Percentiles rank a stretch among this genome's conserved stretches.
These are phyloP conservation scores for Bombus picipes DNA, from an alignment of 1,140 invertebrate genomes.

Conservation along the genomic window DNA sequence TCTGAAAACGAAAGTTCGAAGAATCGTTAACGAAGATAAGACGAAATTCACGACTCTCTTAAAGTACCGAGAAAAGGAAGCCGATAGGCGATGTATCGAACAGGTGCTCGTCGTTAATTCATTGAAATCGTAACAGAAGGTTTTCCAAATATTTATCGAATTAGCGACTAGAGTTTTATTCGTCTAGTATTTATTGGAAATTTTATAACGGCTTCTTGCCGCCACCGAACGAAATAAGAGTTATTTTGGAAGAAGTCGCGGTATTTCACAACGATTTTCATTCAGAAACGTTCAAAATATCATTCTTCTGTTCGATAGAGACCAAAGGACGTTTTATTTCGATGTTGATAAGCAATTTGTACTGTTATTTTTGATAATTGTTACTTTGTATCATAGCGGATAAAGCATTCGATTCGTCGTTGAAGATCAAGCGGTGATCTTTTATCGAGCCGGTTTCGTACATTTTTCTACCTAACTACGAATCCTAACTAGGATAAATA, in stretches of 20 bases:
- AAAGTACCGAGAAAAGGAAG: background rate
- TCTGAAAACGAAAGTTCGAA: background rate
- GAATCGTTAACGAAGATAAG: background rate
- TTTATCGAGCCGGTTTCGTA: background rate
- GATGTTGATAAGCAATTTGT: background rate
- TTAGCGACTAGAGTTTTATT: background rate
- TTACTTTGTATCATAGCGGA: too few species aligned
- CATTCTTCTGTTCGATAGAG: too few species aligned
- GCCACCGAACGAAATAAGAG: background rate
- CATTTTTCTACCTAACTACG: background rate
- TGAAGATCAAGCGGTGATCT: background rate
- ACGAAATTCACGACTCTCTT: background rate
- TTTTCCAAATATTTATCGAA: background rate
- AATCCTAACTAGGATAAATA: background rate
- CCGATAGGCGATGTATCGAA: background rate
- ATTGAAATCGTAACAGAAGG: background rate
- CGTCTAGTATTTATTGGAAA: background rate
- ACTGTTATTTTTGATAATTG: background rate
- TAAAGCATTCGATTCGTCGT: background rate
- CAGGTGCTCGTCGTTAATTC: background rate
- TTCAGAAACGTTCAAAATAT: background rate
- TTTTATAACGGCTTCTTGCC: background rate
- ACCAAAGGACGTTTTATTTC: background rate
- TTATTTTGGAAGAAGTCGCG: background rate
- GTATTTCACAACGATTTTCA: background rate